Evolutionary conservation across 2,888 invertebrate species (phyloP), one percentile per base, ranked within the genome.

Genomic region (Drosophila colorata): DNA sequence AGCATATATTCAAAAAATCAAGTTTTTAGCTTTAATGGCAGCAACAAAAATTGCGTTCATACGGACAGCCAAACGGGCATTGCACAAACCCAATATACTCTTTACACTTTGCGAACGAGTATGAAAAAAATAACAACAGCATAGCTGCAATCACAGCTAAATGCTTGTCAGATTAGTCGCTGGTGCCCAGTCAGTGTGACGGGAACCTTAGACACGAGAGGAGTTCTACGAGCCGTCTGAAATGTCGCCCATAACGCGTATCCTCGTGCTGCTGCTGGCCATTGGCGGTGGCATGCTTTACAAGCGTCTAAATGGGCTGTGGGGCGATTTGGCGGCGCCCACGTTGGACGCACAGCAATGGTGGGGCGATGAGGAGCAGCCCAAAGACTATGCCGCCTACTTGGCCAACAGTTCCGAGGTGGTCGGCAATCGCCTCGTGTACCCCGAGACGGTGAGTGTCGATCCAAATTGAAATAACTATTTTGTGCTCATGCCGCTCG

Each of bases 351-450:
- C 74, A 0, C 72, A 89, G 60, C 79, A 91, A 73, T 92, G 91
- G 88, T 91, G 91, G 91, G 91, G 91, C 28, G 88, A 90, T 56
- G 91, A 80, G 28, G 87, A 80, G 3, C 61, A 71, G 23, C 90
- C 91, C 0, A 69, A 65, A 40, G 86, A 90, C 18, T 89, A 90
- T 60, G 67, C 66, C 0, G 84, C 74, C 16, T 90, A 90, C 65
- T 40, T 90, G 52, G 72, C 69, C 14, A 91, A 90, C 37, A 74
- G 55, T 2, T 90, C 90, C 0, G 78, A 84, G 5, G 64, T 91
- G 5, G 31, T 84, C 0, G 58, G 74, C 61, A 90, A 91, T 69
- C 75, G 68, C 8, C 58, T 90, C 1, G n/a, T 47, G 4, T 90
- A 84, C 63, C 65, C 84, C 1, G 79, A 84, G 4, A 4, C 58